Conservation (phyloP, 30 jellyfish, hydroid and myxozoan genomes). For the Aurelia aurita complex sp. Pacific region DNA sequence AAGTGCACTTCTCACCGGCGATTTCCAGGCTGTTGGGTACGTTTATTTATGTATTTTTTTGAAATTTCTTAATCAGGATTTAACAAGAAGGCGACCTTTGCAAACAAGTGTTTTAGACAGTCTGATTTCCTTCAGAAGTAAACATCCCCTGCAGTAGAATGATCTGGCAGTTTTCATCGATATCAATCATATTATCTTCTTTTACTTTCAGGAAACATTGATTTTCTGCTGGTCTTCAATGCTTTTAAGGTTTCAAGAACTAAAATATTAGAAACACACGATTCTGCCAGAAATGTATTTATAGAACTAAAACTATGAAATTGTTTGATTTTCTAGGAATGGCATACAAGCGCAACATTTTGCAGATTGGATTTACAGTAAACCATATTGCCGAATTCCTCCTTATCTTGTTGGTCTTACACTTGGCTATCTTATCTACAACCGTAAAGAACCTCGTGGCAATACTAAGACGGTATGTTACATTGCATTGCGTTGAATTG, state of each 20-base stretch:
- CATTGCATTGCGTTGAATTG: too few relatives aligned
- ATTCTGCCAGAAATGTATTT: too few relatives aligned
- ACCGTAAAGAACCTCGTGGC: conserved; percentile 48
- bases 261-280: too few relatives aligned
- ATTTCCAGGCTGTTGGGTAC: conserved; percentile 37
- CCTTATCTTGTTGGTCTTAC: conserved; percentile 78
- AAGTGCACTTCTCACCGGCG: conserved; percentile 70
- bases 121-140: too few relatives aligned
- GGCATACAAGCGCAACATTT: conserved; percentile 20
- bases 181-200: too few relatives aligned
- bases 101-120: not conserved
- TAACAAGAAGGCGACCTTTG: not conserved
- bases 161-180: too few relatives aligned
- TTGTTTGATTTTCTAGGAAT: too few relatives aligned
- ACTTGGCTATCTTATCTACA: conserved; percentile 55
- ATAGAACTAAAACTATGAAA: too few relatives aligned
- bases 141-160: too few relatives aligned
- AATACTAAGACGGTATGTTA: conserved; percentile 14
- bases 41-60: not conserved
- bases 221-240: too few relatives aligned
- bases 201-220: too few relatives aligned
- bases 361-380: conserved; percentile 60
- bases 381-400: conserved; percentile 79
- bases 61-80: not conserved
- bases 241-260: too few relatives aligned